Evolutionary conservation across 1,140 invertebrate species (phyloP).

Genomic region (Drosophila seguyi): DNA sequence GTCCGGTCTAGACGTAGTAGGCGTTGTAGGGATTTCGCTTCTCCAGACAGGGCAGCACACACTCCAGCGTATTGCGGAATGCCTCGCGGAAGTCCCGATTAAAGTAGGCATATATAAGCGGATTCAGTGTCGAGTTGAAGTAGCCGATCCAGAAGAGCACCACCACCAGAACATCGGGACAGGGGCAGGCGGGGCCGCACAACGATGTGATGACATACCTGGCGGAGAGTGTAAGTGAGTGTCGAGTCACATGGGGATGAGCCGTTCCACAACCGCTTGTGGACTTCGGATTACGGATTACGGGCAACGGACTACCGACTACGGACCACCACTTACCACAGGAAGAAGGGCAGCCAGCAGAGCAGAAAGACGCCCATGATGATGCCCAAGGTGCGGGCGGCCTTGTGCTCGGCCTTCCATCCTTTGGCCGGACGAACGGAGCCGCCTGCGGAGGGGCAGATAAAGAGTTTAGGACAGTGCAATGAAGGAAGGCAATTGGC

Average conservation of each 20-base stretch:
- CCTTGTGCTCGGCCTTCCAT: slow-evolving; percentile 96
- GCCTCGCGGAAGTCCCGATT: slow-evolving; percentile 98
- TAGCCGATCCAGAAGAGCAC: slow-evolving; percentile 94
- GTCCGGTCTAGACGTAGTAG: slow-evolving; percentile 85
- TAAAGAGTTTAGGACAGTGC: slow-evolving; percentile 51
- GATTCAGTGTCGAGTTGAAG: slow-evolving; percentile 98
- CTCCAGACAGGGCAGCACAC: slow-evolving; percentile 90
- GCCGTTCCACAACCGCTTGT: slow-evolving; percentile 1
- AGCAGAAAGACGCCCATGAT: slow-evolving; percentile 98
- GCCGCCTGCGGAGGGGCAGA: slow-evolving; percentile 87
- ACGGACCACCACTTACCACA: slow-evolving; percentile 89
- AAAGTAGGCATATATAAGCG: slow-evolving; percentile 98
- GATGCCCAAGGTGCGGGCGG: slow-evolving; percentile 95
- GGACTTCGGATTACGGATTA: slow-evolving; percentile 26
- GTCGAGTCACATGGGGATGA: slow-evolving; percentile 15
- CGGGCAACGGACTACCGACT: slow-evolving; percentile 85
- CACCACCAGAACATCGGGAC: slow-evolving; percentile 92
- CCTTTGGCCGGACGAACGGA: slow-evolving; percentile 90
- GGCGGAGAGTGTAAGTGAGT: slow-evolving; percentile 33
- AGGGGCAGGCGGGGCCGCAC: slow-evolving; percentile 92
- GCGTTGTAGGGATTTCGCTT: slow-evolving; percentile 86
- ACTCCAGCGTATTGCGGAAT: slow-evolving; percentile 96
- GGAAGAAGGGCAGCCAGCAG: slow-evolving; percentile 98
- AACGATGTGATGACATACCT: slow-evolving; percentile 95
- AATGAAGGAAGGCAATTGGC: slow-evolving; percentile 49